These are phyloP conservation scores for Gymnocypris eckloni DNA, from an alignment of 2,797 vertebrate genomes.

Conservation along the genomic window DNA sequence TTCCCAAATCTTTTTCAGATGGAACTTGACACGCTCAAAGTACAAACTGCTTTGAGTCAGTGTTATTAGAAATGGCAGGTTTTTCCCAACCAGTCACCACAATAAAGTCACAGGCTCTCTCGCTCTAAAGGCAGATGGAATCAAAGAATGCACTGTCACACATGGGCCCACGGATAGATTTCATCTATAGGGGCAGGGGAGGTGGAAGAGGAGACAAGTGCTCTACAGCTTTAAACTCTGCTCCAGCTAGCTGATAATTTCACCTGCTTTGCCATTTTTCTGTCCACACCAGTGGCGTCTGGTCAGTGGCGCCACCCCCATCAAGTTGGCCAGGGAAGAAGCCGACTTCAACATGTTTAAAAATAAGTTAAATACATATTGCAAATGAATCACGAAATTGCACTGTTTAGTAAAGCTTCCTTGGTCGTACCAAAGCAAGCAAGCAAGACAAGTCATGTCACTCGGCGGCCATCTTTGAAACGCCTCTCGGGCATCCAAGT, in stretches of 20 bases:
- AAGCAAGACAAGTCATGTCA: too few species aligned
- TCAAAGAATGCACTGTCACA: conserved; percentile 46
- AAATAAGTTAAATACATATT: too few species aligned
- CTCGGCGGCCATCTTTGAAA: too few species aligned
- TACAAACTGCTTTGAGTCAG: conserved; percentile 29
- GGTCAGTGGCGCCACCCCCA: too few species aligned
- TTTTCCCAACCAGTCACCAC: conserved; percentile 48
- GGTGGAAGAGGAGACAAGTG: conserved; percentile 37
- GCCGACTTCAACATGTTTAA: too few species aligned
- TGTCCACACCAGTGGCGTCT: not conserved
- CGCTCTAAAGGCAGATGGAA: conserved; percentile 27
- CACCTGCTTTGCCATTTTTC: conserved; percentile 2
- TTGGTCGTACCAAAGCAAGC: too few species aligned
- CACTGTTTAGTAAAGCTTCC: too few species aligned
- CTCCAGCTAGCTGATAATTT: not conserved
- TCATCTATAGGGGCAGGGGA: conserved; percentile 9
- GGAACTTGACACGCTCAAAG: conserved; percentile 60
- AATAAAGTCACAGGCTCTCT: conserved; percentile 43
- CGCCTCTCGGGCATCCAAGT: too few species aligned
- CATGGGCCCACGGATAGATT: conserved; percentile 26
- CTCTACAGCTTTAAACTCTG: conserved; percentile 1
- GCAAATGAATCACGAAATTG: too few species aligned
- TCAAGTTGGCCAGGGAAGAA: too few species aligned
- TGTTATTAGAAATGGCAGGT: conserved; percentile 48
- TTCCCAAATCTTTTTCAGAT: conserved; percentile 72